These are phyloP conservation scores for Malacoctenus gilli DNA, from an alignment of 2,797 vertebrate species.

Conservation along the genomic window DNA sequence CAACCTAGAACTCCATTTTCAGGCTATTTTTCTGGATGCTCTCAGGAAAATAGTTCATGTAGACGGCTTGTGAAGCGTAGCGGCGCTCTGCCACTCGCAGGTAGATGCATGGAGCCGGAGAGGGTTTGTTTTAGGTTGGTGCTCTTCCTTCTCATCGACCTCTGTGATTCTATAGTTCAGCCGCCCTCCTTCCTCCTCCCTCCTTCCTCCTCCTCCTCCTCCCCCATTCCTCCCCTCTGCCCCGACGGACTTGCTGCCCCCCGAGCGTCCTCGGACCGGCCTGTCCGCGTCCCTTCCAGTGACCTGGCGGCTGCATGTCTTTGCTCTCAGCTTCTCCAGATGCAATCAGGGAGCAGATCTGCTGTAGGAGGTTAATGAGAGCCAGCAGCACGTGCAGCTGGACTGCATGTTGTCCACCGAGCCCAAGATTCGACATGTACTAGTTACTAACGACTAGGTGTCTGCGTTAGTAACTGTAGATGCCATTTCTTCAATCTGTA, in stretches of 20 bases:
- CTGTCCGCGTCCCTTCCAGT: too few species aligned
- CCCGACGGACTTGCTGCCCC: slow-evolving; percentile 52
- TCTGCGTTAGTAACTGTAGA: slow-evolving; percentile 22
- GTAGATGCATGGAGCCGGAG: slow-evolving; percentile 54
- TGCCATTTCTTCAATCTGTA: slow-evolving; percentile 16
- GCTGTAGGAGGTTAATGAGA: slow-evolving; percentile 5
- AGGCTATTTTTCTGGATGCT: slow-evolving; percentile 68
- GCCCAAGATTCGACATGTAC: slow-evolving; percentile 7
- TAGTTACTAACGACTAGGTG: slow-evolving; percentile 38
- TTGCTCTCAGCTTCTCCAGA: slow-evolving; percentile 41
- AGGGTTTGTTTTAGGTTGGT: slow-evolving; percentile 67
- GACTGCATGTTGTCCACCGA: slow-evolving; percentile 30
- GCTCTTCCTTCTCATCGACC: slow-evolving; percentile 69
- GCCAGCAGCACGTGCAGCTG: slow-evolving; percentile 45
- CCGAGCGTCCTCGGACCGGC: slow-evolving; percentile 40
- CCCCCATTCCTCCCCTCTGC: slow-evolving; percentile 4
- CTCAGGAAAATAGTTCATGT: slow-evolving; percentile 71
- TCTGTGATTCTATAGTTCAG: slow-evolving; percentile 17
- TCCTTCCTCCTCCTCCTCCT: too few species aligned
- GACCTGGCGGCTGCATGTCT: slow-evolving; percentile 67
- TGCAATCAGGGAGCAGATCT: slow-evolving; percentile 10
- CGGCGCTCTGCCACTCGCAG: slow-evolving; percentile 44
- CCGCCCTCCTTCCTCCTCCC: neutral
- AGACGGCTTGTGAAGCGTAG: slow-evolving; percentile 40
- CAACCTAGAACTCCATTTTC: slow-evolving; percentile 36